phyloP scores from a whole-genome alignment of 1,140 invertebrate genomes.

The Charaxes varanes region DNA sequence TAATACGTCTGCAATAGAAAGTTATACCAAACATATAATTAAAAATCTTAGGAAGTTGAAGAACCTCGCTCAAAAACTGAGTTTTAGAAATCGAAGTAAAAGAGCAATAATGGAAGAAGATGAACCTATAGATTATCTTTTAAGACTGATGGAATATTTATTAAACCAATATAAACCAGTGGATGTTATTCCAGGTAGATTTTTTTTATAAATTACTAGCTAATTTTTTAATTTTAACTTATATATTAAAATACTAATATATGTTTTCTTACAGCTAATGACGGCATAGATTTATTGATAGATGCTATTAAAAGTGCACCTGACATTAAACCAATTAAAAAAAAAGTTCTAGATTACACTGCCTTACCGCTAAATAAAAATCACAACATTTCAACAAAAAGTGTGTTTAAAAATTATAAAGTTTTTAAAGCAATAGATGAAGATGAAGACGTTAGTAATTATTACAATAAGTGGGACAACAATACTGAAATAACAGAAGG shows the following conservation, averaged over 20 bases:
- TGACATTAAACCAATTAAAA: conserved; percentile 42
- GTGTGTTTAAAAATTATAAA: conserved; percentile 7
- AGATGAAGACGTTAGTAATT: conserved; percentile 4
- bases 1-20: conserved; percentile 25
- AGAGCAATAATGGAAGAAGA: conserved; percentile 31
- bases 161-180: conserved; percentile 39
- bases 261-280: conserved; percentile 40
- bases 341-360: conserved; percentile 15
- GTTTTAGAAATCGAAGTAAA: conserved; percentile 29
- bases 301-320: conserved; percentile 56
- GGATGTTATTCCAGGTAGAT: conserved; percentile 34
- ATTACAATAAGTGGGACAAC: neutral
- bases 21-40: conserved; percentile 41
- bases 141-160: conserved; percentile 56
- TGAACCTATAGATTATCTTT: conserved; percentile 45
- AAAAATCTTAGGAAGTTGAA: conserved; percentile 45
- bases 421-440: conserved; percentile 12
- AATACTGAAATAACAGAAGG: conserved; percentile 1
- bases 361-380: neutral
- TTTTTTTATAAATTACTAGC: neutral
- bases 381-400: conserved; percentile 1
- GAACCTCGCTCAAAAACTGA: conserved; percentile 31
- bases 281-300: conserved; percentile 55
- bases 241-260: conserved; percentile 3
- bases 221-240: no score